phyloP scores from a whole-genome alignment of 1,140 invertebrate genomes.

The Sweltsa coloradensis region DNA sequence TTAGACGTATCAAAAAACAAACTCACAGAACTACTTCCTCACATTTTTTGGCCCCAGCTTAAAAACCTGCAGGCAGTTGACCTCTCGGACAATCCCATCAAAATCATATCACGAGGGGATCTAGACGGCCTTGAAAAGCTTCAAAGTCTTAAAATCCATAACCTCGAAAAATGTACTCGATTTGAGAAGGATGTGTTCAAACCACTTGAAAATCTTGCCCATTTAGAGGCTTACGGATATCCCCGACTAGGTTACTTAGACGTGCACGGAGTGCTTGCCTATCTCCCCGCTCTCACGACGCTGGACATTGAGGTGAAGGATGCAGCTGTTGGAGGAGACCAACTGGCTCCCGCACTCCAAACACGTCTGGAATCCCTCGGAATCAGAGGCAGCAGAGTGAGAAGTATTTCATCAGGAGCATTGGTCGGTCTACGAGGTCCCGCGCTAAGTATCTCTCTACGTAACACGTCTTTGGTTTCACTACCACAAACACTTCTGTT shows the following conservation, averaged over 20 bases:
- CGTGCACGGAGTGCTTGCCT: conserved; percentile 61
- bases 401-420: conserved; percentile 67
- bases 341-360: conserved; percentile 63
- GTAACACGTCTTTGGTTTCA: conserved; percentile 63
- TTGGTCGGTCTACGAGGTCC: conserved; percentile 64
- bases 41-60: conserved; percentile 46
- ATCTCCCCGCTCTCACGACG: conserved; percentile 46
- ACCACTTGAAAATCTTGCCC: conserved; percentile 50
- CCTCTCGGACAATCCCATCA: conserved; percentile 65
- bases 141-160: conserved; percentile 41
- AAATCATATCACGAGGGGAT: conserved; percentile 54
- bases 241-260: conserved; percentile 71
- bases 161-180: conserved; percentile 52
- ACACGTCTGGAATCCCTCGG: conserved; percentile 61
- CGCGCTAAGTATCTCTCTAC: conserved; percentile 53
- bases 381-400: conserved; percentile 58
- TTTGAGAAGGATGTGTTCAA: conserved; percentile 77
- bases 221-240: conserved; percentile 57
- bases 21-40: conserved; percentile 27
- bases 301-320: conserved; percentile 82
- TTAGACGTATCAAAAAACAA: conserved; percentile 66
- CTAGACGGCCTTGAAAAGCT: conserved; percentile 55
- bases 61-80: conserved; percentile 54
- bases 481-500: conserved; percentile 72
- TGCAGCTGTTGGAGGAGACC: conserved; percentile 62